Conservation (phyloP, 2,113 vertebrate genomes). For the Ovis canadensis region DNA sequence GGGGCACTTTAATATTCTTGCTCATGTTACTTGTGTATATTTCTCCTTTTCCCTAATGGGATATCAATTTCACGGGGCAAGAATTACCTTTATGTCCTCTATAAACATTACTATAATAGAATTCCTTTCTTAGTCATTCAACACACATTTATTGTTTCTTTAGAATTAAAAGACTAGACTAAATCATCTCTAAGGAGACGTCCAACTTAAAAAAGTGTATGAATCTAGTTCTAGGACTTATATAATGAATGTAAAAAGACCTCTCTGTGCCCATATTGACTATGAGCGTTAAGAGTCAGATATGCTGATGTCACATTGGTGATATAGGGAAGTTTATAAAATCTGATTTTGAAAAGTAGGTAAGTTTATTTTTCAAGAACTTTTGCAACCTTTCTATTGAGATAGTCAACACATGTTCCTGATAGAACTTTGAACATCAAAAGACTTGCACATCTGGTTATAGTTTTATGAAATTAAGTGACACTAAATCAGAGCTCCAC, state of each 20-base stretch:
- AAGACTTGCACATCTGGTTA: slow-evolving; percentile 71
- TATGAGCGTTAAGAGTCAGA: not conserved
- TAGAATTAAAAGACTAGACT: not conserved
- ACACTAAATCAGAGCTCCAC: slow-evolving; percentile 67
- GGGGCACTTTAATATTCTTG: not conserved
- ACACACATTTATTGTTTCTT: not conserved
- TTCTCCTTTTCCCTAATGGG: not conserved
- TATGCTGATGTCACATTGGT: not conserved
- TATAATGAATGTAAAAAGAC: not conserved
- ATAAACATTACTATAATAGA: not conserved
- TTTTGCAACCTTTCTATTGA: not conserved
- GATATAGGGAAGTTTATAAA: slow-evolving; percentile 19
- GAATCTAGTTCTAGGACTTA: not conserved
- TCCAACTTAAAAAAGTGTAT: not conserved
- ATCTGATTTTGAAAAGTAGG: not conserved
- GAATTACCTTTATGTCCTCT: not conserved
- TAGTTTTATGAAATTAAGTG: slow-evolving; percentile 71
- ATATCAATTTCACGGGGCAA: not conserved
- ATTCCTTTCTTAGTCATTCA: not conserved
- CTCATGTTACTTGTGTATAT: not conserved
- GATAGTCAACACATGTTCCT: slow-evolving; percentile 57
- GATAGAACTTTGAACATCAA: slow-evolving; percentile 67
- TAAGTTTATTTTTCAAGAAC: slow-evolving; percentile 23
- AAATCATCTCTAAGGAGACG: not conserved
- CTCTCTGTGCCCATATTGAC: not conserved